Base-by-base conservation (phyloP, 2,888 invertebrate species). In the Agelastica alni region DNA sequence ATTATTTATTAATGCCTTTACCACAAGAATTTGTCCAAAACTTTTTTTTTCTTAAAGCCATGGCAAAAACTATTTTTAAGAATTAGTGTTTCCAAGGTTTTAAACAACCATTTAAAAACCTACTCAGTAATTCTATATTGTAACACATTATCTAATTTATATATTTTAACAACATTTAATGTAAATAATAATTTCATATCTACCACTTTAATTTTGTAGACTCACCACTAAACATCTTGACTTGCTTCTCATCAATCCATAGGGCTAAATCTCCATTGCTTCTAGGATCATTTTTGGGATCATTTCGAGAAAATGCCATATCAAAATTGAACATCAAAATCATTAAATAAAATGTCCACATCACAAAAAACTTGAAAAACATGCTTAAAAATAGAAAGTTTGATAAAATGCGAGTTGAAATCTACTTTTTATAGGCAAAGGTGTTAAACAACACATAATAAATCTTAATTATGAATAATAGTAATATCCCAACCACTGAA, bases 221-320 rank as follows among this genome's bases (percentile, higher is more conserved):
- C 80, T 82, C 74, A 93, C 93, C 93, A 77, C 91, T 92, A 69
- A 93, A 89, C 85, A 91, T 88, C 79, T 92, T 88, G 48, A 94
- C 89, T 82, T 94, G 93, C 66, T 91, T 88, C 72, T 91, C 90
- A 75, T 93, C 92, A 70, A 94, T 93, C 93, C 93, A 94, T 56
- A 94, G 79, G 47, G 90, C 89, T 60, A 92, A 81, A 75, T 90
- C 90, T 54, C 79, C 81, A 66, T 76, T 77, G 61, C 70, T 75
- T 52, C 75, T 64, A 26, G 74, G 71, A 64, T 76, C 77, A 60
- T 73, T 73, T 63, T 75, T 75, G 3, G 70, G 70, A 57, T 76
- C 76, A 67, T 73, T 75, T 64, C 75, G 64, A 51, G 71, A 68
- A 16, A 61, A 44, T 41, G 64, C 68, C 49, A 63, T 51, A 34